Percentiles rank a stretch among this genome's conserved stretches.
phyloP scores from a whole-genome alignment of 2,113 vertebrate species.

The Danionella cerebrum region DNA sequence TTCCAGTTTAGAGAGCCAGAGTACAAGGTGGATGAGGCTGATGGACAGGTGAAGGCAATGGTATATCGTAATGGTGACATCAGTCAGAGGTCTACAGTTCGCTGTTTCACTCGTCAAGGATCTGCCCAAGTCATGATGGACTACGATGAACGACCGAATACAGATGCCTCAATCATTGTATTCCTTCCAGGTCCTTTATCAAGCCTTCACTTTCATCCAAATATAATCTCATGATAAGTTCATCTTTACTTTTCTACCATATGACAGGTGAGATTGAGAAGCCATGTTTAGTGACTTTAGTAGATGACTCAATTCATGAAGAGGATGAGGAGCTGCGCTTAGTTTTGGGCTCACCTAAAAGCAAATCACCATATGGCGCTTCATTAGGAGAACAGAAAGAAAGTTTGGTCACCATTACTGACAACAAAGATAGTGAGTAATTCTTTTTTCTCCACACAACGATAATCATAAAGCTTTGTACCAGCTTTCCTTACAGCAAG shows the following conservation, averaged over 20 bases:
- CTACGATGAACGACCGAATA: conserved; percentile 72
- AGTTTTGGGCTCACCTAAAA: conserved; percentile 68
- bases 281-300: conserved; percentile 64
- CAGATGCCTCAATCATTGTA: conserved; percentile 61
- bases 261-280: conserved; percentile 74
- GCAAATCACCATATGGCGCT: conserved; percentile 67
- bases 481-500: background rate
- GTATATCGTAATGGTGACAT: conserved; percentile 70
- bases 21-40: conserved; percentile 68
- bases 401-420: conserved; percentile 65
- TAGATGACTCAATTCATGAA: conserved; percentile 71
- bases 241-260: background rate
- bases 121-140: conserved; percentile 76
- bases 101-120: conserved; percentile 70
- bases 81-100: conserved; percentile 60
- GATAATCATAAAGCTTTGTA: background rate
- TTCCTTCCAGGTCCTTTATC: conserved; percentile 66
- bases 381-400: conserved; percentile 72
- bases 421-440: conserved; percentile 74
- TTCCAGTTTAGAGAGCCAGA: conserved; percentile 68
- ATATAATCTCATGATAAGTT: background rate
- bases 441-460: background rate
- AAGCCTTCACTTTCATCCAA: background rate
- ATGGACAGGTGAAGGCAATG: conserved; percentile 53
- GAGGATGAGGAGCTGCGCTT: conserved; percentile 75